phyloP scores from a whole-genome alignment of 92 coral and sea anemone genomes.

The Muricea muricata region DNA sequence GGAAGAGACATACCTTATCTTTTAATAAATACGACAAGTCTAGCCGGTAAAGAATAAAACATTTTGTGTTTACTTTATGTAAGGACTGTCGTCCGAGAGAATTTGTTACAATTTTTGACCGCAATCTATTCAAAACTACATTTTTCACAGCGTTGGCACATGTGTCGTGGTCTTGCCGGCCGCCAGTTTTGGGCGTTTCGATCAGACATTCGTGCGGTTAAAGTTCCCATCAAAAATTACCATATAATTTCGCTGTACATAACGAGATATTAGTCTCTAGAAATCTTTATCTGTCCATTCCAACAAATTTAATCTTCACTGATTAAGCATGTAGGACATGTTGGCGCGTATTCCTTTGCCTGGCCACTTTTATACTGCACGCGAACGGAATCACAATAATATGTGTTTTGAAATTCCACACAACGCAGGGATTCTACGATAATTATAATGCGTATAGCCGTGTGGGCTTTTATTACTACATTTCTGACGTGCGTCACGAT shows the following conservation, averaged over 20 bases:
- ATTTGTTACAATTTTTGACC: neutral
- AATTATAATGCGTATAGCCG: constrained; percentile 9
- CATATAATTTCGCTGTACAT: constrained; percentile 29
- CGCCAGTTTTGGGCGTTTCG: neutral
- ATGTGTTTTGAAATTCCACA: neutral
- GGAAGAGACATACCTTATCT: neutral
- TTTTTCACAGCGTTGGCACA: neutral
- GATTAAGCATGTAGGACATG: neutral
- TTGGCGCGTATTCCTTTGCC: neutral
- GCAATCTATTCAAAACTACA: neutral
- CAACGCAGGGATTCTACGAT: neutral
- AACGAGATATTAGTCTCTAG: neutral
- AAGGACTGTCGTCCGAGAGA: neutral
- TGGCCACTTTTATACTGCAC: neutral
- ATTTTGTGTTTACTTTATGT: neutral
- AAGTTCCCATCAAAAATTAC: constrained; percentile 6
- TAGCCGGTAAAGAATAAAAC: neutral
- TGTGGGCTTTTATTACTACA: constrained; percentile 14
- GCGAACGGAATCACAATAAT: neutral
- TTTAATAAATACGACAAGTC: neutral
- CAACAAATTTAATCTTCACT: constrained; percentile 14
- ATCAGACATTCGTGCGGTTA: constrained; percentile 8
- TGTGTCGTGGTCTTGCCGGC: neutral
- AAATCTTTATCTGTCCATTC: neutral
- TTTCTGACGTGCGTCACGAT: neutral